Conservation (phyloP, 2,888 invertebrate genomes). For the Oscheius sp. region DNA sequence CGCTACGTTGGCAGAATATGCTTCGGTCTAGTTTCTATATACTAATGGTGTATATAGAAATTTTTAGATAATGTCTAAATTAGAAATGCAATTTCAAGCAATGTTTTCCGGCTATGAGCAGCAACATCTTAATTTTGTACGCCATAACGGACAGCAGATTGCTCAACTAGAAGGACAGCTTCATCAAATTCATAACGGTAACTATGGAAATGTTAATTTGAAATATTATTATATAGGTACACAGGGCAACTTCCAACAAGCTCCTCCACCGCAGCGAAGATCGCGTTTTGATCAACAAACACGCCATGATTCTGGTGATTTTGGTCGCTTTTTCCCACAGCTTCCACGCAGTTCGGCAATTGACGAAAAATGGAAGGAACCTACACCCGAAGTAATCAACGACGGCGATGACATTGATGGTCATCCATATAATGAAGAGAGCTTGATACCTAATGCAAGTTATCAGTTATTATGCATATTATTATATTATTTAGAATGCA, state of each 20-base stretch:
- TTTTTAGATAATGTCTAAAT: slow-evolving; percentile 20
- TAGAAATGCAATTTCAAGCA: slow-evolving; percentile 82
- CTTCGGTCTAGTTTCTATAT: neutral
- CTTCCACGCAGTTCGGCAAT: neutral
- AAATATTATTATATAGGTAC: neutral
- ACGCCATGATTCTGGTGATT: neutral
- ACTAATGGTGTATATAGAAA: neutral
- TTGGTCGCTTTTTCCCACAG: slow-evolving; percentile 24
- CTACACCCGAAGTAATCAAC: neutral
- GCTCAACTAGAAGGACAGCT: slow-evolving; percentile 31
- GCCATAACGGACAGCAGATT: slow-evolving; percentile 81
- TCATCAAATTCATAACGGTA: slow-evolving; percentile 7
- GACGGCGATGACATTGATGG: slow-evolving; percentile 58
- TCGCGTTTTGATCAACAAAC: slow-evolving; percentile 41
- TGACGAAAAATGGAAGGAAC: neutral
- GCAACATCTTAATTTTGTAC: slow-evolving; percentile 94
- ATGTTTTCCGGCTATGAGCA: slow-evolving; percentile 87
- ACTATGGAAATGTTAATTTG: neutral
- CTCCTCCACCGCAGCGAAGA: slow-evolving; percentile 1
- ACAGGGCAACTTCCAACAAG: neutral
- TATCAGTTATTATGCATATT: slow-evolving; percentile 5
- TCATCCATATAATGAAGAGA: slow-evolving; percentile 50
- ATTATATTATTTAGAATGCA: slow-evolving; percentile 77
- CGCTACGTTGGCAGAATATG: slow-evolving; percentile 24
- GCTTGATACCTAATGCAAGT: slow-evolving; percentile 46